A percentile compares a stretch with the other conserved stretches of the same genome.
Conservation (phyloP, 1,140 invertebrate species). For the Tetragnatha versicolor region DNA sequence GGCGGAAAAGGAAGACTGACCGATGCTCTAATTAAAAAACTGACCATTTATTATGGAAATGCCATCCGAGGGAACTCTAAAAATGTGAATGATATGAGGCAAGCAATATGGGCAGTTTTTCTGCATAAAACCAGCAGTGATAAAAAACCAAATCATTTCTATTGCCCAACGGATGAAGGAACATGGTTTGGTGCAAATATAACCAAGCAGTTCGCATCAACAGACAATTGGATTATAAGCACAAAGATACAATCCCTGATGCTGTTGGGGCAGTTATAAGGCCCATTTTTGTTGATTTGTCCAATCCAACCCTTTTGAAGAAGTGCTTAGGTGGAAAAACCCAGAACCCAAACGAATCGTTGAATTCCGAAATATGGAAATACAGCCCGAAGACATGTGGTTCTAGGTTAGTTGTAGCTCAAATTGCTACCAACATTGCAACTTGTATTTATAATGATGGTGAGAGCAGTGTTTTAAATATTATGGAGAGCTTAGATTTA, state of each 20-base stretch:
- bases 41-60: conserved; percentile 9
- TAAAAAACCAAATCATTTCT: not conserved
- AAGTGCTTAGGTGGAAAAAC: not conserved
- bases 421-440: not conserved
- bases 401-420: not conserved
- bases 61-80: not conserved
- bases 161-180: not conserved
- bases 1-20: not conserved
- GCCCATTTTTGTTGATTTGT: not conserved
- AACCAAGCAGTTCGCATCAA: not conserved
- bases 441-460: not conserved
- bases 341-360: not conserved
- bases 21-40: not conserved
- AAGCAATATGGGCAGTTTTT: not conserved
- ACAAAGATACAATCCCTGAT: not conserved
- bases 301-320: not conserved
- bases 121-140: not conserved
- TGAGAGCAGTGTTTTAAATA: not conserved
- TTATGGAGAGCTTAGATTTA: not conserved
- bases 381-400: not conserved
- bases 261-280: not conserved
- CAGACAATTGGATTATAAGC: not conserved
- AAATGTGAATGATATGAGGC: not conserved
- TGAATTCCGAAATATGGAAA: not conserved
- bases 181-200: not conserved